A percentile compares a stretch with the other conserved stretches of the same genome.
phyloP scores from a whole-genome alignment of 2,113 vertebrate genomes.

The Ageneiosus marmoratus region DNA sequence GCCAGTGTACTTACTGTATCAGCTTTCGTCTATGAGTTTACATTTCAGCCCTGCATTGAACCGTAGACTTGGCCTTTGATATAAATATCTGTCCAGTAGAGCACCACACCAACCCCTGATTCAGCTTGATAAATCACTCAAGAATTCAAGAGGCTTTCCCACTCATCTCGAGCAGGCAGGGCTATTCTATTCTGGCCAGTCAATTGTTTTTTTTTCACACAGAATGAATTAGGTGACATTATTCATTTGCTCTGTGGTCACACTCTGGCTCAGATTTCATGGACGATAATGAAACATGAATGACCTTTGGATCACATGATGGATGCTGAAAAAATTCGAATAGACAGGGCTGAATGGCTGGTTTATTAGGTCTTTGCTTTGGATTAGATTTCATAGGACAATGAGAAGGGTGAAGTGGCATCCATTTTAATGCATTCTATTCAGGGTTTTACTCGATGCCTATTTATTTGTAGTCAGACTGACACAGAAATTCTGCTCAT shows the following conservation, averaged over 20 bases:
- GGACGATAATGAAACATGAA: conserved; percentile 13
- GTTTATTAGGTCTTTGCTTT: conserved; percentile 9
- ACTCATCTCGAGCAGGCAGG: neutral
- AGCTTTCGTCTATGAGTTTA: conserved; percentile 5
- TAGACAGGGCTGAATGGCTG: neutral
- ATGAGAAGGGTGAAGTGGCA: conserved; percentile 4
- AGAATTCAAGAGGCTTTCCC: conserved; percentile 4
- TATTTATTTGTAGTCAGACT: neutral
- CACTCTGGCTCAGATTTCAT: conserved; percentile 24
- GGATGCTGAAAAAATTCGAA: conserved; percentile 30
- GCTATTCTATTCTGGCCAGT: neutral
- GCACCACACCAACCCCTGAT: neutral
- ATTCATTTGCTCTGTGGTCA: conserved; percentile 9
- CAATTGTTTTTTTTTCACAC: conserved; percentile 10
- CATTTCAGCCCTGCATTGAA: conserved; percentile 13
- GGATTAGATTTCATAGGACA: conserved; percentile 27
- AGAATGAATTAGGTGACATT: conserved; percentile 17
- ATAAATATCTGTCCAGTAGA: conserved; percentile 25
- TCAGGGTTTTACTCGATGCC: neutral
- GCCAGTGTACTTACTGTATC: neutral
- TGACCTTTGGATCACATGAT: conserved; percentile 7
- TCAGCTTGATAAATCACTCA: conserved; percentile 20
- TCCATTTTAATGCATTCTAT: conserved; percentile 19
- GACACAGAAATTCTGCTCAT: conserved; percentile 16
- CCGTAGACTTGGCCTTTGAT: conserved; percentile 17